Base-by-base conservation (phyloP, 1,140 invertebrate species). In the Euura lappo region DNA sequence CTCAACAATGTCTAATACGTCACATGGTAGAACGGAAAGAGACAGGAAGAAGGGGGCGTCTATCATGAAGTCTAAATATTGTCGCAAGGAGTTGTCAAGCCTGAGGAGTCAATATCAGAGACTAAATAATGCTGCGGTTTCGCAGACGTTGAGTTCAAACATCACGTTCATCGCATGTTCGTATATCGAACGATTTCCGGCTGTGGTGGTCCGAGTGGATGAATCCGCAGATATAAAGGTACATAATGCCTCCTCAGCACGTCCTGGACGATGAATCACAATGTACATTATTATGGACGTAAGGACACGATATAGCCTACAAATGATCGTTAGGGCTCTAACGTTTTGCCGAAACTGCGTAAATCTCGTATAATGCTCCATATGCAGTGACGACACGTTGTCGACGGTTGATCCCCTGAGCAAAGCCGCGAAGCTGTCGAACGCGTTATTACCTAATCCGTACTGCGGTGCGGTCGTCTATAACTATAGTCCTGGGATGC, bases 31-130 rank as follows among this genome's bases (percentile, higher is more conserved):
- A 28, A 28, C 28, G 28, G 28, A 28, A 28, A 28, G 28, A 28
- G 28, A 28, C 28, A 28, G 28, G 28, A 28, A 28, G 28, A 28
- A n/a, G n/a, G n/a, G n/a, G 51, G 70, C 70, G 70, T 78, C 72
- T 70, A 75, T 76, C 74, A 78, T 77, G 70, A 68, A 77, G 75
- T 78, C 74, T 76, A 78, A 78, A 78, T 78, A 78, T 77, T 73
- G 77, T 77, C 72, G 69, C 74, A 68, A 44, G 66, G 4, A 4
- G 28, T 68, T 68, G 66, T 68, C 66, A 68, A 68, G 66, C 28
- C 60, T 42, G 66, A 42, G 44, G 66, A 68, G 66, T 68, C 42
- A 10, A 68, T 68, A 28, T 68, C 66, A 11, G 42, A 68, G 66
- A 68, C 28, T 68, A 68, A 60, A 60, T 60, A 60, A 60, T 5